phyloP scores from a whole-genome alignment of 1,140 invertebrate species.

The Intoshia linei region DNA sequence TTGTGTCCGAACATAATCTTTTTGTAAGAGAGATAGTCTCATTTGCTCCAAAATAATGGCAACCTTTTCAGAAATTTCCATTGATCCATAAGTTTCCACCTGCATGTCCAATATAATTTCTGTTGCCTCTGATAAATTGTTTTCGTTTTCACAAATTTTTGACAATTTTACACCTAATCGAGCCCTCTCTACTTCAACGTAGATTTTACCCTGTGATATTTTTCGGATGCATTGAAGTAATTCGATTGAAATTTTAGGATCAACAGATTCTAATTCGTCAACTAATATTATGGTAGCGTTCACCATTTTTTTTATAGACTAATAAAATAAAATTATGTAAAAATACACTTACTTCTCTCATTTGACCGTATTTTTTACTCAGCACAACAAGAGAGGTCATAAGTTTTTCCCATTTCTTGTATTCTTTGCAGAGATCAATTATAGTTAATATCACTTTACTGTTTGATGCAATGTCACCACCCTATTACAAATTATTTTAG shows the following conservation, averaged over 20 bases:
- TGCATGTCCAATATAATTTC: constrained; percentile 69
- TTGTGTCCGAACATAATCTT: constrained; percentile 80
- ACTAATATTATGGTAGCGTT: constrained; percentile 3
- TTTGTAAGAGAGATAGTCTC: constrained; percentile 65
- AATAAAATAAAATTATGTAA: neutral
- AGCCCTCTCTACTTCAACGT: constrained; percentile 91
- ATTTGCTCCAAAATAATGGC: constrained; percentile 92
- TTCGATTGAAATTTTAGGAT: neutral
- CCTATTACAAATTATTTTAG: constrained; percentile 30
- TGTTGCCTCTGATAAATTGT: constrained; percentile 53
- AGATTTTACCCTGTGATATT: constrained; percentile 33
- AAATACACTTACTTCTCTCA: constrained; percentile 38
- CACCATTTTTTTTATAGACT: neutral
- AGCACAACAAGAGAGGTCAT: constrained; percentile 70
- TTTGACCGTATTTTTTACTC: constrained; percentile 64
- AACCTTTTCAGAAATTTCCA: constrained; percentile 78
- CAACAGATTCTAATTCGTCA: neutral
- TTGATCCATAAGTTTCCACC: constrained; percentile 92
- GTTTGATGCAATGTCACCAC: constrained; percentile 69
- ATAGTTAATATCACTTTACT: constrained; percentile 63
- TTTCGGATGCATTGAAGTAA: neutral
- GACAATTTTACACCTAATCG: constrained; percentile 66
- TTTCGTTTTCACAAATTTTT: constrained; percentile 57
- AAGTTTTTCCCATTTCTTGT: constrained; percentile 55
- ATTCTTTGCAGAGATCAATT: constrained; percentile 65